Base-by-base conservation (phyloP, 2,888 invertebrate species). In the Spodoptera picta region DNA sequence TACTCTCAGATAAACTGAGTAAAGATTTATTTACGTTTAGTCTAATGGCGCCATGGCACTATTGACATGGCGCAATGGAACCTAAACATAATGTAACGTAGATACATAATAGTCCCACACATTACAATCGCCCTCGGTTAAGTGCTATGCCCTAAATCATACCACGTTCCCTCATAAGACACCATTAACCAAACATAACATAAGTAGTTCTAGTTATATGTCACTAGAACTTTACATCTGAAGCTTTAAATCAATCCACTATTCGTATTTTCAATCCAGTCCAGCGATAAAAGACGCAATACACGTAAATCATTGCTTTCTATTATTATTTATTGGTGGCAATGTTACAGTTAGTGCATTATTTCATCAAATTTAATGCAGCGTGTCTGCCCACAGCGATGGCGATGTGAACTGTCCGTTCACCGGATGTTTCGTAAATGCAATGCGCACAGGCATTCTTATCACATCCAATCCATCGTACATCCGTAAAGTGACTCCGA, bases 231-330 rank as follows among this genome's bases (percentile, higher is more conserved):
- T 60, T 53, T 59, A 66, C 65, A 75, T 73, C 71, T 59, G 52
- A 65, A 68, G 54, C 65, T 69, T 76, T 79, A 81, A 80, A 81
- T 81, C 82, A 81, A 75, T 82, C 77, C 62, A 68, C 60, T 67
- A 75, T 77, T 73, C 74, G 64, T 65, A 77, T 73, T 77, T 80
- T 75, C 81, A 77, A 82, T 83, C 75, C 78, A 47, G 31, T 69
- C 65, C 56, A 65, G 65, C 71, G 76, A 81, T 82, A 80, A 77
- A 77, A 79, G 75, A 69, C 59, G 76, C 70, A 76, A 75, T 80
- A 74, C 58, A 77, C 77, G 75, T 82, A 82, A 82, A 82, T 82
- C 82, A 80, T 69, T 65, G 77, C 79, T 77, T 82, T 82, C 81
- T 77, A 80, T 71, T 82, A 76, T 80, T 76, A 77, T 75, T 77